phyloP scores from a whole-genome alignment of 2,113 vertebrate genomes.

The Psittacara wagleri region DNA sequence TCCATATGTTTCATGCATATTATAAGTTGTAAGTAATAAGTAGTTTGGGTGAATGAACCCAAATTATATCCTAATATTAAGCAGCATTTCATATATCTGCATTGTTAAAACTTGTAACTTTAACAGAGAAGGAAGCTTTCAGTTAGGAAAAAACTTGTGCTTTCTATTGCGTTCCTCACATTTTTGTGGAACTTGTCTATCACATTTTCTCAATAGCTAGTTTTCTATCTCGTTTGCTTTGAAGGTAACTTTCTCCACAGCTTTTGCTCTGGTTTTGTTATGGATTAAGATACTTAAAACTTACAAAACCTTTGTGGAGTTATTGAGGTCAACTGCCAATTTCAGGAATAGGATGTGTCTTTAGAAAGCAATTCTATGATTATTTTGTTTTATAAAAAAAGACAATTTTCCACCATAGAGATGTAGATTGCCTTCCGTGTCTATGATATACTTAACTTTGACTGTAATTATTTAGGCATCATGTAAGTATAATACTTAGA shows the following conservation, averaged over 20 bases:
- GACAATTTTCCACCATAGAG: neutral
- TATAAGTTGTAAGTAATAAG: neutral
- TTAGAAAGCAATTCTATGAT: neutral
- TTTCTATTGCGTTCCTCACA: neutral
- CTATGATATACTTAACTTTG: neutral
- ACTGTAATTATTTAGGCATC: neutral
- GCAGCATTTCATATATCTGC: neutral
- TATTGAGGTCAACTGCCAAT: neutral
- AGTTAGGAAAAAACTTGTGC: neutral
- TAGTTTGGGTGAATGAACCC: neutral
- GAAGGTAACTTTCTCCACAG: neutral
- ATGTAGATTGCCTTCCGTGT: neutral
- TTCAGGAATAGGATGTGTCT: neutral
- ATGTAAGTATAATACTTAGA: neutral
- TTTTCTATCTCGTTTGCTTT: neutral
- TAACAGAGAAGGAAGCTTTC: neutral
- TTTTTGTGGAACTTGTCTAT: neutral
- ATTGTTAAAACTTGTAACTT: neutral
- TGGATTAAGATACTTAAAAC: neutral
- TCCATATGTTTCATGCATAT: neutral
- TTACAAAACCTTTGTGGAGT: neutral
- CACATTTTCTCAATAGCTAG: neutral
- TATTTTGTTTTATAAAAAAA: neutral
- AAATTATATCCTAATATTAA: neutral
- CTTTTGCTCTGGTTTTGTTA: neutral